These are phyloP conservation scores for Labeo calbasu DNA, from an alignment of 2,797 vertebrate genomes.

Conservation along the genomic window DNA sequence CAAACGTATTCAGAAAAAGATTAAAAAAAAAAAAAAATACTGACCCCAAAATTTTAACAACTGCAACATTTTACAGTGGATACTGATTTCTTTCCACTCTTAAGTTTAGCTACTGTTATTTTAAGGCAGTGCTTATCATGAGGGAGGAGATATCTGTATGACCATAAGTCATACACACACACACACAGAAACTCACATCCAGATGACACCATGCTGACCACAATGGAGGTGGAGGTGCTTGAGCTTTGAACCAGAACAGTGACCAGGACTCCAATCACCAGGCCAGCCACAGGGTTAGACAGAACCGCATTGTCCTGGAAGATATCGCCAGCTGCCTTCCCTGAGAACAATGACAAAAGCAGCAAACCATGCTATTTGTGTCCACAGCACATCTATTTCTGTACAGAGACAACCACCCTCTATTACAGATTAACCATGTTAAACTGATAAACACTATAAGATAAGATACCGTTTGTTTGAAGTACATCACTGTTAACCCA, in stretches of 20 bases:
- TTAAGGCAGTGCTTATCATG: neutral
- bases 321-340: constrained; percentile 95
- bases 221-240: constrained; percentile 94
- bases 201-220: constrained; percentile 99
- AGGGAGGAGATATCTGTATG: constrained; percentile 4
- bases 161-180: constrained; percentile 1
- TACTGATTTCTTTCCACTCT: neutral
- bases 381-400: neutral
- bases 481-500: neutral
- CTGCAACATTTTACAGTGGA: neutral
- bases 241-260: constrained; percentile 97
- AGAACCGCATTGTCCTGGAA: constrained; percentile 91
- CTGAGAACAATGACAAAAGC: constrained; percentile 65
- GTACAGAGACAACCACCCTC: neutral
- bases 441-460: neutral
- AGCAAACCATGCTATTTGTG: neutral
- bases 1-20: too few relatives aligned
- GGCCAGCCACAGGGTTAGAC: constrained; percentile 91
- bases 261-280: constrained; percentile 96
- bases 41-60: too few relatives aligned
- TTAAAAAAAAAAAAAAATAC: too few relatives aligned
- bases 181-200: constrained; percentile 80
- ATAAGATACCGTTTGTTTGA: neutral
- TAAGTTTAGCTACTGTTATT: neutral
- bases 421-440: constrained; percentile 3